Base-by-base conservation (phyloP, 2,888 invertebrate genomes). In the Margaritifera margaritifera region DNA sequence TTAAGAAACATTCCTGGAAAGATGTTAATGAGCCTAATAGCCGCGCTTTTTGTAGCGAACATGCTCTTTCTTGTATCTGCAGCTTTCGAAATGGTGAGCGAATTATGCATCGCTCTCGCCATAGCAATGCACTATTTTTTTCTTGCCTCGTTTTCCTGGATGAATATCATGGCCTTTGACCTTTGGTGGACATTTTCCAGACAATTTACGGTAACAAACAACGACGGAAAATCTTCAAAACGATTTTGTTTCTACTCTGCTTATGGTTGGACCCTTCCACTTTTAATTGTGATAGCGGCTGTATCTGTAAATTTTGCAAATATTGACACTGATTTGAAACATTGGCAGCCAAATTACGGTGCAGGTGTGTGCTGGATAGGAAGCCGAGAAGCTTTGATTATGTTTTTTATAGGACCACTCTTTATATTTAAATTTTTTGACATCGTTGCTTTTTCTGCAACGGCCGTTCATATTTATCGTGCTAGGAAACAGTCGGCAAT, bases 141-240 rank as follows among this genome's bases (percentile, higher is more conserved):
- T 82, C 84, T 92, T 68, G 89, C 91, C 1, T 90, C 92, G 2
- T 92, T 92, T 81, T 90, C 90, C 71, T 92, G 92, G 92, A 91
- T 91, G 90, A 89, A 91, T 64, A 89, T 91, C 4, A 90, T 92
- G 86, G 90, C 92, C 0, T 90, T 91, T 82, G 93, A 93, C 85
- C 91, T 93, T 86, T 92, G 92, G 87, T 90, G 91, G 58, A 91
- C 91, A 0, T 91, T 91, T 72, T 81, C 80, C 6, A 80, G 76
- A 50, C 70, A 69, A 22, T 79, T 77, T 27, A 68, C 74, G 27
- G 62, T 74, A 20, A 72, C 75, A 8, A 76, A 73, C 11, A 65
- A 73, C 18, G 60, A 66, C 15, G 71, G 72, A 22, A 78, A 71
- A 54, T 69, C 78, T 19, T 67, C 73, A 51, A 79, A 74, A 25